A percentile compares a stretch with the other conserved stretches of the same genome.
Conservation (phyloP, 1,140 invertebrate species). For the Euura saliciscinereae region DNA sequence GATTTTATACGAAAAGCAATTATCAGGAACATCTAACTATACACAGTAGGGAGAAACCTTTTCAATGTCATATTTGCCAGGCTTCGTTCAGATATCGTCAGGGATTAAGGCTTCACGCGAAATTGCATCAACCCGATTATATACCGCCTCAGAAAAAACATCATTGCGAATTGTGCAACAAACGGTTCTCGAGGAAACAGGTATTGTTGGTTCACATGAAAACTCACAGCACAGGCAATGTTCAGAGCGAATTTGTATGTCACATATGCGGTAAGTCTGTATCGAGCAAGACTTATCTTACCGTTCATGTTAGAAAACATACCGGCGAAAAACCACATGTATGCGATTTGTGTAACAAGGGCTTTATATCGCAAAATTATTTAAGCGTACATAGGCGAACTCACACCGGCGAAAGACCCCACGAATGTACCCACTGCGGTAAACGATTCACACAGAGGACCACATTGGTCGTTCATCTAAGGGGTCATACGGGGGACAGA, state of each 20-base stretch:
- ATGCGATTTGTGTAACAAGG: conserved; percentile 67
- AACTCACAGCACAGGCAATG: conserved; percentile 47
- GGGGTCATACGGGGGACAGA: conserved; percentile 67
- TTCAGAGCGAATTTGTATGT: conserved; percentile 66
- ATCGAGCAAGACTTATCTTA: conserved; percentile 77
- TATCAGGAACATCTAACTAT: conserved; percentile 53
- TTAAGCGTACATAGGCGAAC: conserved; percentile 74
- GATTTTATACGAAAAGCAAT: conserved; percentile 49
- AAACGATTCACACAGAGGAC: conserved; percentile 77
- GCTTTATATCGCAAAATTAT: conserved; percentile 74
- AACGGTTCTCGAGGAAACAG: conserved; percentile 54
- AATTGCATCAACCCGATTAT: conserved; percentile 59
- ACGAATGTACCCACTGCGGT: conserved; percentile 70
- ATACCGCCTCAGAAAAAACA: conserved; percentile 58
- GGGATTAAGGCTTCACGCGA: conserved; percentile 60
- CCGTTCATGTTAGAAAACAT: conserved; percentile 83
- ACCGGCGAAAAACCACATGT: conserved; percentile 62
- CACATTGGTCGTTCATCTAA: conserved; percentile 59
- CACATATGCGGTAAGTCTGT: conserved; percentile 74
- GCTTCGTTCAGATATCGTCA: conserved; percentile 59
- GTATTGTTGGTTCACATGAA: conserved; percentile 58
- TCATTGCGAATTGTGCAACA: conserved; percentile 57
- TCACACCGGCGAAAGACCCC: conserved; percentile 73
- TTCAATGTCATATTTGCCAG: conserved; percentile 58
- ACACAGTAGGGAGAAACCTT: conserved; percentile 48